These are phyloP conservation scores for Corythornis madagascariensis DNA, from an alignment of 2,113 vertebrate genomes.

Conservation along the genomic window DNA sequence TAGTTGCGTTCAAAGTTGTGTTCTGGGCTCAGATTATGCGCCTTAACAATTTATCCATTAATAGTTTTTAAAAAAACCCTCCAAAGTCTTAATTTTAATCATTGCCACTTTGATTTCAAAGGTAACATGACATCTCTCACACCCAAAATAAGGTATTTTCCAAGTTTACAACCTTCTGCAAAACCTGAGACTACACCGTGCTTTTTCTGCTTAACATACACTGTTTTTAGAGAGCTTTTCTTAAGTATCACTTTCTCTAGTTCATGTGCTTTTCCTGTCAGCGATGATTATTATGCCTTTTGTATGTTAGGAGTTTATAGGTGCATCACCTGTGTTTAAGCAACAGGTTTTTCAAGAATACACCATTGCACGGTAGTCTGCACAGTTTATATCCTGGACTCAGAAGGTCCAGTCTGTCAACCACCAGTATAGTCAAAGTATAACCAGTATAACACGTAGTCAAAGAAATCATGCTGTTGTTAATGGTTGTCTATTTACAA, in stretches of 20 bases:
- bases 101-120: background rate
- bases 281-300: background rate
- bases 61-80: background rate
- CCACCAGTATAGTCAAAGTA: background rate
- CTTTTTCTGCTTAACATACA: background rate
- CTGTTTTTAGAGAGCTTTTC: background rate
- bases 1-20: background rate
- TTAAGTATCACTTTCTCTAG: background rate
- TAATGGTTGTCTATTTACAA: background rate
- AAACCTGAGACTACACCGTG: background rate
- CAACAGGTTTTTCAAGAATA: background rate
- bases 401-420: background rate
- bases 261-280: background rate
- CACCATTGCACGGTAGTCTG: background rate
- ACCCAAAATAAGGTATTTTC: background rate
- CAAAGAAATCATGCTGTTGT: background rate
- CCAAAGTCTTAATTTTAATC: background rate
- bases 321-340: background rate
- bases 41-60: background rate
- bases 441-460: background rate
- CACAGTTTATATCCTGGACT: background rate
- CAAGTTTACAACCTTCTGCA: background rate
- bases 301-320: background rate
- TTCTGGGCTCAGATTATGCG: background rate
- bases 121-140: background rate